Evolutionary conservation across 2,888 invertebrate species (phyloP).

Genomic region (Polydrusus tereticollis): DNA sequence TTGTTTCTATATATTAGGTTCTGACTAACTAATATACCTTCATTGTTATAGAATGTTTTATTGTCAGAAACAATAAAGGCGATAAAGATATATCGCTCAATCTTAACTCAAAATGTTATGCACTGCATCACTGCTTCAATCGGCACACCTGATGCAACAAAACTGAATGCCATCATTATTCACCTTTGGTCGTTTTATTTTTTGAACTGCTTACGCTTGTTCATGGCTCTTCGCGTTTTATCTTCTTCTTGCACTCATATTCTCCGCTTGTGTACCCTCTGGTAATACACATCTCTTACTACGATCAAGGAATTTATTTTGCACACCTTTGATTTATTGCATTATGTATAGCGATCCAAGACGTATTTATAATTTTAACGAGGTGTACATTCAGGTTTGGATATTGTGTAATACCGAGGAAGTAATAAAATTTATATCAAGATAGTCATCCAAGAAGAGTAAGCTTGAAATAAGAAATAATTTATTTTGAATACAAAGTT

Average conservation of each 20-base stretch:
- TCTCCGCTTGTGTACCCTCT: slow-evolving; percentile 34
- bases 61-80: too few species aligned
- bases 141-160: too few species aligned
- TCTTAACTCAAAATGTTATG: too few species aligned
- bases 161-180: neutral
- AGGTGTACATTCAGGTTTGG: neutral
- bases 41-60: too few species aligned
- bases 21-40: too few species aligned
- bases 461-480: too few species aligned
- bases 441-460: too few species aligned
- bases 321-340: slow-evolving; percentile 32
- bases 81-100: too few species aligned
- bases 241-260: slow-evolving; percentile 17
- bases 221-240: neutral
- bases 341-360: neutral
- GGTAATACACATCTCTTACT: slow-evolving; percentile 32
- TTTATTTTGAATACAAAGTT: too few species aligned
- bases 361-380: slow-evolving; percentile 26
- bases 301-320: slow-evolving; percentile 15
- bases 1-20: too few species aligned
- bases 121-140: too few species aligned
- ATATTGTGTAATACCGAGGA: neutral
- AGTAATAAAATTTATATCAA: neutral
- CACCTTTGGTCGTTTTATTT: neutral
- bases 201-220: neutral